phyloP scores from a whole-genome alignment of 2,797 vertebrate genomes.

The Melanotaenia nigrans region DNA sequence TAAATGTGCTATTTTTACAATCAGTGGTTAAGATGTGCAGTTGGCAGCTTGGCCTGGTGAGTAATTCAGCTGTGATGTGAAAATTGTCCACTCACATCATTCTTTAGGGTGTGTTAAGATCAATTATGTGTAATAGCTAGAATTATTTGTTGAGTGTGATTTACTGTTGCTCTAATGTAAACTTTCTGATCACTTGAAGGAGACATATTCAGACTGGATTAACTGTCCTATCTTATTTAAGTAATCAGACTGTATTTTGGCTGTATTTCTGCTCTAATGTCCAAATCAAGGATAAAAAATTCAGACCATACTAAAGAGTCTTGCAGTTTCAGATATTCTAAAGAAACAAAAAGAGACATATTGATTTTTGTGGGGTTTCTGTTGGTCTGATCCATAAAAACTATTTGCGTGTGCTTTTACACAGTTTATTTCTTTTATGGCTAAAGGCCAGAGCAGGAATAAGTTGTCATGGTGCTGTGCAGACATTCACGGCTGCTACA shows the following conservation, averaged over 20 bases:
- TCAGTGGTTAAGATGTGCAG: no score
- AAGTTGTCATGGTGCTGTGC: conserved; percentile 22
- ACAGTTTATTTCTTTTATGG: conserved; percentile 54
- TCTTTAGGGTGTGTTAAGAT: no score
- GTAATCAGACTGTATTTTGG: neutral
- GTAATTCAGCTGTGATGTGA: no score
- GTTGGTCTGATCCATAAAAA: conserved; percentile 55
- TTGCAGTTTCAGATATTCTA: conserved; percentile 23
- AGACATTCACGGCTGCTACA: conserved; percentile 20
- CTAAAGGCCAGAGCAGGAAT: conserved; percentile 39
- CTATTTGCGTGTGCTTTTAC: conserved; percentile 49
- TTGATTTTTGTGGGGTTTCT: conserved; percentile 23
- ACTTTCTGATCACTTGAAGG: no score
- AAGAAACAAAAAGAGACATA: no score
- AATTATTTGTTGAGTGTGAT: conserved; percentile 7
- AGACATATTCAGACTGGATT: no score
- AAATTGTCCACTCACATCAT: no score
- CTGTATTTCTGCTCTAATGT: conserved; percentile 27
- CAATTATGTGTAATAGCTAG: no score
- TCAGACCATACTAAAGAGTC: conserved; percentile 2
- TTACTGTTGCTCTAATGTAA: no score
- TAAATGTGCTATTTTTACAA: no score
- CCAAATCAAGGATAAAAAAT: conserved; percentile 40
- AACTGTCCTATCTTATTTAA: neutral
- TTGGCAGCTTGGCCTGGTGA: no score